Evolutionary conservation across 2,797 vertebrate genomes (phyloP).

Genomic region (Girardinus metallicus): DNA sequence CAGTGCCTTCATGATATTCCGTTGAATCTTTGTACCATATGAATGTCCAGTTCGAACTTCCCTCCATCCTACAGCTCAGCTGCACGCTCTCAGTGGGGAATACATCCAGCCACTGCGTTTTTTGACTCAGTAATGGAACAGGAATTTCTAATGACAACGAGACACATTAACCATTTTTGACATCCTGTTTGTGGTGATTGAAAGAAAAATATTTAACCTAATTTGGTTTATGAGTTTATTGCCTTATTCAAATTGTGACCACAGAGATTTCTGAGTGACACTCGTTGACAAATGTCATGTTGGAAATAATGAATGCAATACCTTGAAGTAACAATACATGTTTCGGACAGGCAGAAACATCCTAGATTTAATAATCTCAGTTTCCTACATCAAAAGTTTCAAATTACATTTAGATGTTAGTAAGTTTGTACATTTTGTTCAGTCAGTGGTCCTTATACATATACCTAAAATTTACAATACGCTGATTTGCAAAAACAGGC

Average conservation of each 20-base stretch:
- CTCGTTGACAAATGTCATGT: background rate
- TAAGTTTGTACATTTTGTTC: background rate
- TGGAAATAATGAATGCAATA: background rate
- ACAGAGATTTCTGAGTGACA: background rate
- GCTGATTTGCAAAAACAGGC: background rate
- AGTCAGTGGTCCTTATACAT: background rate
- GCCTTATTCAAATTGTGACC: background rate
- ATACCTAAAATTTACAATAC: background rate
- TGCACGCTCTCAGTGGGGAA: slow-evolving; percentile 62
- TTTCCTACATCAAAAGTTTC: background rate
- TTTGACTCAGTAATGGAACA: slow-evolving; percentile 17
- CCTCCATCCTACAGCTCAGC: slow-evolving; percentile 52
- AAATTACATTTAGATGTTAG: background rate
- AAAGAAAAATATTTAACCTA: background rate
- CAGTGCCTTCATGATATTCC: accelerated
- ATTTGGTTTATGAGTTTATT: background rate
- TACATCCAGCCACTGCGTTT: slow-evolving; percentile 59
- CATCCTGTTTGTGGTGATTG: background rate
- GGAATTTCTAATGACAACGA: slow-evolving; percentile 58
- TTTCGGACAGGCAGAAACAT: background rate
- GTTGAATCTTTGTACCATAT: slow-evolving; percentile 44
- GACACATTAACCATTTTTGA: background rate
- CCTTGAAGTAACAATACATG: background rate
- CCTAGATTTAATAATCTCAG: background rate
- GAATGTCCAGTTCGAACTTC: slow-evolving; percentile 53